Base-by-base conservation (phyloP, 1,140 invertebrate genomes). In the Pogonomyrmex barbatus region DNA sequence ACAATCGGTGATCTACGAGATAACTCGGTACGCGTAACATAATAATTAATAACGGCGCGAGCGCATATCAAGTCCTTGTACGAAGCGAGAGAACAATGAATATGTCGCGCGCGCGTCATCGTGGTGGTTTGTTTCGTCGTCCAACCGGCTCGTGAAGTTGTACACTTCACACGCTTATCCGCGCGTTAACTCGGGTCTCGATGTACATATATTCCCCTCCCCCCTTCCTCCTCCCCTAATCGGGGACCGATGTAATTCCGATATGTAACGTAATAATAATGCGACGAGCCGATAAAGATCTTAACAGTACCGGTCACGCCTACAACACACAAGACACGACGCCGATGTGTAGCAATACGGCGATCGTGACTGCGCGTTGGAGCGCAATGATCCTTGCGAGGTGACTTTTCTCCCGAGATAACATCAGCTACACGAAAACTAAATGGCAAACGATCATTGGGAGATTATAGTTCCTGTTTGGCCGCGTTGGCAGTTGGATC, bases 41-140 rank as follows among this genome's bases (percentile, higher is more conserved):
- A 67, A 79, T 79, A 85, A 87, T 87, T 79, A 85, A 88, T 88
- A 88, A 88, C 68, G 50, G 84, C 12, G 24, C 58, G n/a, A 39
- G 54, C 12, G 73, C 54, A 33, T 33, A 62, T 78, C 45, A 36
- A n/a, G 4, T n/a, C 4, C 8, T 70, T 30, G 12, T 36, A n/a
- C 63, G 33, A 63, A 4, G 10, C 8, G 47, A 36, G 14, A 70
- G 33, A 71, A 82, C 65, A 71, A 82, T 71, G 65, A 24, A 36
- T 4, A n/a, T 45, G 24, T 24, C 24, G 24, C 36, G 73, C 45
- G 14, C 36, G 52, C 52, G 65, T 47, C 39, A 45, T 68, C 39
- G 42, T 9, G 14, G 3, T 79, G 85, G 50, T 65, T 52, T 56
- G 67, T 56, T 73, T 73, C 68, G 54, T 24, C 17, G 52, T 36